Conservation (phyloP, 2,888 invertebrate genomes). For the Gastrophysa polygoni region DNA sequence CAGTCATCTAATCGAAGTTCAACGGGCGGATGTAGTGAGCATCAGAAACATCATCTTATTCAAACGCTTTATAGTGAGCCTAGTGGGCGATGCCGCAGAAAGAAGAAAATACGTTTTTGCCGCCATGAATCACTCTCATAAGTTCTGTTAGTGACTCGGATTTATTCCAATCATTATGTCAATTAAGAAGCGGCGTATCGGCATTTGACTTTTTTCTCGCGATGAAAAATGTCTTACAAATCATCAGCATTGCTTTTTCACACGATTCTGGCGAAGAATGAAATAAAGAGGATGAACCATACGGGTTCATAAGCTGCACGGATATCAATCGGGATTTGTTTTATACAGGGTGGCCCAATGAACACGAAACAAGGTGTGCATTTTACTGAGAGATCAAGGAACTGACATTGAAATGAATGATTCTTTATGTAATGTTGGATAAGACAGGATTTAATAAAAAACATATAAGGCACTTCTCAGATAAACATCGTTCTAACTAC, state of each 20-base stretch:
- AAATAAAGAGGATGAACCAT: background rate
- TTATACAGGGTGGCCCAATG: background rate
- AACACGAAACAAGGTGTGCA: too few relatives aligned
- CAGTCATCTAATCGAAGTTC: too few relatives aligned
- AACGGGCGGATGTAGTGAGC: too few relatives aligned
- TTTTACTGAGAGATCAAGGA: too few relatives aligned
- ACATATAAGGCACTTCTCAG: too few relatives aligned
- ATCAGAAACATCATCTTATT: too few relatives aligned
- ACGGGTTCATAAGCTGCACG: background rate
- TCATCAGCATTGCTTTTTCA: background rate
- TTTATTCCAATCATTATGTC: conserved; percentile 1
- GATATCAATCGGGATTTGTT: background rate
- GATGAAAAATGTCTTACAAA: background rate
- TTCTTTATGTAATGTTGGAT: too few relatives aligned
- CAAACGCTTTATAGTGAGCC: background rate
- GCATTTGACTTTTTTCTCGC: background rate
- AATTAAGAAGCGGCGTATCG: background rate
- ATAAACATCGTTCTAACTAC: too few relatives aligned
- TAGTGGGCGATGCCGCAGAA: background rate
- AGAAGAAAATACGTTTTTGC: background rate
- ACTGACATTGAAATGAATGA: too few relatives aligned
- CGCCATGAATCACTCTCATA: background rate
- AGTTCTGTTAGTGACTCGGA: background rate
- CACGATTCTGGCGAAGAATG: background rate
- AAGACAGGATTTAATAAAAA: too few relatives aligned